A percentile compares a stretch with the other conserved stretches of the same genome.
Evolutionary conservation across 2,797 vertebrate species (phyloP).

Genomic region (Picus viridis): DNA sequence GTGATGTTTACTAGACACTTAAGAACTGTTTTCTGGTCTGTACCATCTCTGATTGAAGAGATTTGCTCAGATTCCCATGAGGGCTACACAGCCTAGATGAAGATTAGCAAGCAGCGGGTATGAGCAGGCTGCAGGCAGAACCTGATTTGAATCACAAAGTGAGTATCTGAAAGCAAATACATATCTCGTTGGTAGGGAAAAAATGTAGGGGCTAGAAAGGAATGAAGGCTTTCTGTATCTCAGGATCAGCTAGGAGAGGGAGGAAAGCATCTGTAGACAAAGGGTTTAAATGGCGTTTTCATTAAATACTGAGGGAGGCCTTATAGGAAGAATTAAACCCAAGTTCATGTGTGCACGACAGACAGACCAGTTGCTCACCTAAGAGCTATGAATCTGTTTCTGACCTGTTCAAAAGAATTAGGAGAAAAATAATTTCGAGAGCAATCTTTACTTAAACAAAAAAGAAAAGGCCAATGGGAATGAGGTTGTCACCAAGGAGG

Average conservation of each 20-base stretch:
- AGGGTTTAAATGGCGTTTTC: neutral
- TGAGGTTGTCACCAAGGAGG: neutral
- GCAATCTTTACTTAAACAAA: neutral
- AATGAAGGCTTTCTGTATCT: neutral
- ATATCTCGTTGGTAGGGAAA: neutral
- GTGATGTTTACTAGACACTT: neutral
- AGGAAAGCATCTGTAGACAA: neutral
- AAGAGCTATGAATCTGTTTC: neutral
- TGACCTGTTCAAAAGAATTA: neutral
- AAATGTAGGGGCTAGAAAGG: neutral
- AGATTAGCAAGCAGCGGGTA: neutral
- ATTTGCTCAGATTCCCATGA: neutral
- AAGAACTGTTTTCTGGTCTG: neutral
- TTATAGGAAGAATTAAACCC: neutral
- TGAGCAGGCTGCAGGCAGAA: neutral
- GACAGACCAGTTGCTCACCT: neutral
- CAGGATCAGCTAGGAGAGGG: neutral
- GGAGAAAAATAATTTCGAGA: neutral
- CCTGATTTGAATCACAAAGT: neutral
- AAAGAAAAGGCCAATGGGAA: neutral
- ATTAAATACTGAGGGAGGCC: neutral
- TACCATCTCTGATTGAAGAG: neutral
- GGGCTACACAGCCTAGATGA: neutral
- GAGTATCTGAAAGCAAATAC: neutral
- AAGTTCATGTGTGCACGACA: neutral